Evolutionary conservation across 2,113 vertebrate genomes (phyloP), one percentile per base, ranked within the genome.

Genomic region (Hydrochoerus hydrochaeris): DNA sequence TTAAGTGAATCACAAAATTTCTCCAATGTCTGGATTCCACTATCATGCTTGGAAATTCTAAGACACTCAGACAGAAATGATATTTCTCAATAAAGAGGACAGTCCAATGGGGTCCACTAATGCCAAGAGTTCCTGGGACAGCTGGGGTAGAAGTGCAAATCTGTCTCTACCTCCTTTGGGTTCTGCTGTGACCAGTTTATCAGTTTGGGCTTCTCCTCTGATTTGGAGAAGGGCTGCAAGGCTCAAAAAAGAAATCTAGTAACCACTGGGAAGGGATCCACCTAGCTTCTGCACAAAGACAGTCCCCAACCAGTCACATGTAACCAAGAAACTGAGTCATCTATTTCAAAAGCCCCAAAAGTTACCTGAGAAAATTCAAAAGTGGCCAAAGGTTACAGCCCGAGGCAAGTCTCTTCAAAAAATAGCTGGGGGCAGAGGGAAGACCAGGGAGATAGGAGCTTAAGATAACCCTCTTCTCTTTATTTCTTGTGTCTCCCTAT

Each of bases 351-450:
- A 88, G 19, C 17, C 32, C 28, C 62, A 75, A 58, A 65, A 46
- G 58, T 82, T 85, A 85, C 44, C 46, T 32, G 75, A 71, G 88
- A 82, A 92, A 96, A 90, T 52, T 44, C 30, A 88, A 69, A 88
- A 0, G 28, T n/a, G 38, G 65, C 28, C 90, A 94, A 94, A 92
- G 26, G 28, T 13, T 46, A 67, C 24, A 17, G 60, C 38, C 3
- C 35, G 78, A 30, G 62, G 80, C 90, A 10, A 63, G 78, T 83
- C 81, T 77, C 24, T 96, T 85, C 88, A 77, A 77, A 88, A 69
- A 19, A n/a, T 8, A 38, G 67, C 35, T n/a, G 32, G 35, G 65
- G 30, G 35, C n/a, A 16, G 14, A 67, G 65, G 35, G 16, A 17
- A 69, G 32, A 19, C 35, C 32, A 69, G 35, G 65, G 65, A 69